Evolutionary conservation across 2,797 vertebrate species (phyloP).

Genomic region (Ctenopoma kingsleyae): DNA sequence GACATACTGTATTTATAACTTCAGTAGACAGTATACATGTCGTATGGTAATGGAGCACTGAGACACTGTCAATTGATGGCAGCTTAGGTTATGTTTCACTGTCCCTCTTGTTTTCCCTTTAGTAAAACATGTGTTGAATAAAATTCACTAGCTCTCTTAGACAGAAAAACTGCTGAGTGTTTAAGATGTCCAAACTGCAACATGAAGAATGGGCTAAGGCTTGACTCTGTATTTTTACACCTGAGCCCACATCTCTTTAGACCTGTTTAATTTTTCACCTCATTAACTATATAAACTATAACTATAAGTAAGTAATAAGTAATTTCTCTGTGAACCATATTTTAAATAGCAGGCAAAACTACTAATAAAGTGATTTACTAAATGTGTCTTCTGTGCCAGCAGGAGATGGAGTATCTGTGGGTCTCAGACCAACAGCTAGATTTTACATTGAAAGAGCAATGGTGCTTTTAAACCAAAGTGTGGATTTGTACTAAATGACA

Average conservation of each 20-base stretch:
- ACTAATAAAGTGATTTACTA: conserved; percentile 1
- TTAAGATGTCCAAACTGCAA: conserved; percentile 8
- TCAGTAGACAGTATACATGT: conserved; percentile 20
- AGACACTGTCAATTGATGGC: conserved; percentile 39
- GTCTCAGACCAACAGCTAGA: neutral
- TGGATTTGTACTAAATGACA: neutral
- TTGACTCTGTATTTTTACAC: conserved; percentile 13
- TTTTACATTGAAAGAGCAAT: neutral
- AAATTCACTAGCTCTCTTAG: conserved; percentile 14
- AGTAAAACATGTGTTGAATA: conserved; percentile 10
- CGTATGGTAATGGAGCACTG: conserved; percentile 34
- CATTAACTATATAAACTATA: conserved; percentile 9
- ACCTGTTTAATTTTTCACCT: conserved; percentile 18
- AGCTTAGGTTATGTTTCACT: conserved; percentile 38
- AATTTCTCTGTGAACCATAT: conserved; percentile 4
- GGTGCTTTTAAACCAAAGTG: neutral
- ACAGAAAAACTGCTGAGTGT: conserved; percentile 27
- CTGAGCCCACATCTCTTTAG: conserved; percentile 15
- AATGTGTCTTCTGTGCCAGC: conserved; percentile 3
- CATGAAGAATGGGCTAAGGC: conserved; percentile 8
- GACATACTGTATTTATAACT: conserved; percentile 27
- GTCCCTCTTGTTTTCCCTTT: conserved; percentile 6
- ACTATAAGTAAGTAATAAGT: conserved; percentile 10
- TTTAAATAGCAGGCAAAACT: neutral
- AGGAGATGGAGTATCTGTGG: conserved; percentile 1